Base-by-base conservation (phyloP, 2,113 vertebrate species). In the Corvus hawaiiensis region DNA sequence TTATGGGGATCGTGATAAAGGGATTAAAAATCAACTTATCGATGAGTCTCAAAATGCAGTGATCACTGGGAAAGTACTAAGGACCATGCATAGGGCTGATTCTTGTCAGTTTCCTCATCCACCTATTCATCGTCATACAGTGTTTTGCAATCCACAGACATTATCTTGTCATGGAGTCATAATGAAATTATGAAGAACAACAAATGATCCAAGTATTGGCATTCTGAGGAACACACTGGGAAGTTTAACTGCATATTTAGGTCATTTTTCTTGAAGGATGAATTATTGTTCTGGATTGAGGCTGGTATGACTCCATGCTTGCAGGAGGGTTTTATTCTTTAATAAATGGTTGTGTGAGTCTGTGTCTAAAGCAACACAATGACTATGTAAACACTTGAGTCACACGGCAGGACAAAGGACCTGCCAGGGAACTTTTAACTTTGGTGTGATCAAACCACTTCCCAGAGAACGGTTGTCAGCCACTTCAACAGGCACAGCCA, bases 121-220 rank as follows among this genome's bases (percentile, higher is more conserved):
- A 52, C 15, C 41, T 76, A 6, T 27, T 90, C 30, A 49, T 76
- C 0, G 0, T 80, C 67, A 61, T 41, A 1, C 62, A 56, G 12
- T 68, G 12, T 62, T 92, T 89, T 77, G 27, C 44, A 78, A 51
- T 66, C n/a, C n/a, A 33, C 16, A 37, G 18, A 51, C 33, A 58
- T 13, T 73, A 54, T 62, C 54, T 66, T 71, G 17, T 33, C 39
- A 59, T 2, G 4, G 37, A 74, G 10, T 77, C 37, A 74, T 82
- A 28, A 56, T 52, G 19, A 56, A 78, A 74, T 67, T 71, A 63
- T 5, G 10, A 76, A 78, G 44, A 71, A 12, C n/a, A 87, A 26
- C 18, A 81, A 84, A 89, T 17, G 3, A 10, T 46, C 20, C 52
- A 74, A 23, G 20, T 89, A 62, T 32, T 74, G 43, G 7, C 20